Evolutionary conservation across 2,888 invertebrate species (phyloP), one percentile per base, ranked within the genome.

Genomic region (Candidula unifasciata): DNA sequence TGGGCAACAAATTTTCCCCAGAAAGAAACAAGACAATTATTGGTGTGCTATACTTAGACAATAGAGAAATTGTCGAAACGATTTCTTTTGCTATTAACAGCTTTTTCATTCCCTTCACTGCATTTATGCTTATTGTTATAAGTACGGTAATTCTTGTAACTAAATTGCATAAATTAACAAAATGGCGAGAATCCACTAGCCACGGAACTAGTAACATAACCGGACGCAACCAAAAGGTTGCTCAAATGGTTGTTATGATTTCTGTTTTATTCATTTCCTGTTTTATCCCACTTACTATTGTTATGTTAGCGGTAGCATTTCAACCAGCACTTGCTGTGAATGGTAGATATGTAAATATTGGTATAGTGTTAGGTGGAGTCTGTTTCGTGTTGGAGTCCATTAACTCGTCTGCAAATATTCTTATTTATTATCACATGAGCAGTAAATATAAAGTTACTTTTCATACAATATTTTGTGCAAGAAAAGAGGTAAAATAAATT

Each of bases 361-460:
- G 16, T 2, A 69, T 69, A 8, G 16, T 69, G 18, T 2, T 35
- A 35, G 69, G 69, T 3, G 35, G 33, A 69, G 10, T 69, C 1
- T 13, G 33, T 3, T 35, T 69, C 33, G 18, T 69, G 5, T 69
- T 69, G 16, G 69, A 69, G 33, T 69, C 69, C 18, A 21, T 69
- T 10, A 69, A 69, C 69, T 69, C 69, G 5, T 69, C 69, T 1
- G 69, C 3, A 16, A 69, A 69, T 35, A 69, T 69, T 35, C 33
- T 69, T 21, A 35, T 69, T 33, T 69, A 69, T 21, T 69, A 69
- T n/a, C 69, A 35, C 35, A 69, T 69, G 69, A 69, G 69, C 69
- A 69, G 69, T n/a, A 69, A 69, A 18, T 69, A 69, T 35, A 69
- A 21, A 69, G 16, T 16, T 21, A 35, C 35, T 2, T 69, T 69